Evolutionary conservation across 1,140 invertebrate species (phyloP), one percentile per base, ranked within the genome.

Genomic region (Phthorimaea operculella): DNA sequence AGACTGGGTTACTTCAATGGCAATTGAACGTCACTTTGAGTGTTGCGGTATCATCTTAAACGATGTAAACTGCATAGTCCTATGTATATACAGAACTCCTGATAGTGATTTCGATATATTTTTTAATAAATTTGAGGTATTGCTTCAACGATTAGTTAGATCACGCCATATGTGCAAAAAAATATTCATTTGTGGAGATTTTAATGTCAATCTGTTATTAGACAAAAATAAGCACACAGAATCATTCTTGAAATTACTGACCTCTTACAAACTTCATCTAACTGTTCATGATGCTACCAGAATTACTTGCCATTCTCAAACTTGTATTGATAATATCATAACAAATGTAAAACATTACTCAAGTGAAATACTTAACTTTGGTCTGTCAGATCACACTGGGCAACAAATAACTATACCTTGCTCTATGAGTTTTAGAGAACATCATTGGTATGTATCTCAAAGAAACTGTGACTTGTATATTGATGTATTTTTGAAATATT

Each of bases 401-500:
- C 53, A 54, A 36, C 14, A 34, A n/a, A 48, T 49, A 11, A 34
- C 53, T 5, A 18, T 48, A 10, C 53, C 18, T 1, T 33, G 36
- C 33, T 15, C 18, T 2, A 34, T 49, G 34, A 33, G 53, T 49
- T 54, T 17, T n/a, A 34, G 12, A 34, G 53, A 54, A 49, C n/a
- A 48, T 1, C 48, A 34, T 21, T 54, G 53, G 53, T 54, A 36
- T 18, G 11, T 54, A 0, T 12, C 47, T n/a, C 47, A 17, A 3
- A 48, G 45, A 36, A 54, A 54, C n/a, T 14, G 44, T 1, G 53
- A 54, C 6, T 14, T 2, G 0, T 54, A 54, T 33, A 12, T 47
- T 14, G 53, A 54, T 4, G 48, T 54, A 4, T 54, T 54, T 48
- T 9, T 54, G n/a, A 54, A 55, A 54, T 54, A 54, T 15, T 33